Conservation (phyloP, 2,888 invertebrate species). For the Nymphalis urticae region DNA sequence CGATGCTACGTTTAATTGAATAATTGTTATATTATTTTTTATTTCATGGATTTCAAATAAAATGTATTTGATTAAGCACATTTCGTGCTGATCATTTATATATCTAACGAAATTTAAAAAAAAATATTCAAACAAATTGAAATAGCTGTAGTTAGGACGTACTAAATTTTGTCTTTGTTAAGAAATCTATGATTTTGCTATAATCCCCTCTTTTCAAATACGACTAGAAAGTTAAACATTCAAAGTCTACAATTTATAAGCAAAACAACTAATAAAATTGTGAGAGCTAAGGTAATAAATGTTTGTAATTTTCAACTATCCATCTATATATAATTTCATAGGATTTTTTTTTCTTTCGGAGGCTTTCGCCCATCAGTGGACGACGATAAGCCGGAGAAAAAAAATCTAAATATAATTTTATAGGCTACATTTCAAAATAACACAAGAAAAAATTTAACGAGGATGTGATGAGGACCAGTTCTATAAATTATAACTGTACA, state of each 20-base stretch:
- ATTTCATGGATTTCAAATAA: constrained; percentile 37
- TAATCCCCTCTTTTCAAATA: not conserved
- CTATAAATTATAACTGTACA: no score
- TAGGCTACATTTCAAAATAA: no score
- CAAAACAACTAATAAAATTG: not conserved
- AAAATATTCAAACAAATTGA: not conserved
- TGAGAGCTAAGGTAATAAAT: not conserved
- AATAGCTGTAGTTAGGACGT: no score
- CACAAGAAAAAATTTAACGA: no score
- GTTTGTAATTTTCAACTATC: not conserved
- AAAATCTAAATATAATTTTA: no score
- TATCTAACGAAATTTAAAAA: not conserved
- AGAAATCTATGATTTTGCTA: no score
- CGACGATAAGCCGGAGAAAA: no score
- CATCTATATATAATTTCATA: not conserved
- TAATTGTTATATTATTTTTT: constrained; percentile 45
- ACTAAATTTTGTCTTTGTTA: no score
- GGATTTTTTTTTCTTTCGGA: no score
- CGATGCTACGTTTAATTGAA: constrained; percentile 49
- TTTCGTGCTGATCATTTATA: not conserved
- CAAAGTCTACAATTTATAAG: not conserved
- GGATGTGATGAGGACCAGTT: no score
- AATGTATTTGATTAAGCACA: not conserved
- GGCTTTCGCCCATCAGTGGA: no score
- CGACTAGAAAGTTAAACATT: not conserved